Base-by-base conservation (phyloP, 2,888 invertebrate genomes). In the Acleris holmiana region DNA sequence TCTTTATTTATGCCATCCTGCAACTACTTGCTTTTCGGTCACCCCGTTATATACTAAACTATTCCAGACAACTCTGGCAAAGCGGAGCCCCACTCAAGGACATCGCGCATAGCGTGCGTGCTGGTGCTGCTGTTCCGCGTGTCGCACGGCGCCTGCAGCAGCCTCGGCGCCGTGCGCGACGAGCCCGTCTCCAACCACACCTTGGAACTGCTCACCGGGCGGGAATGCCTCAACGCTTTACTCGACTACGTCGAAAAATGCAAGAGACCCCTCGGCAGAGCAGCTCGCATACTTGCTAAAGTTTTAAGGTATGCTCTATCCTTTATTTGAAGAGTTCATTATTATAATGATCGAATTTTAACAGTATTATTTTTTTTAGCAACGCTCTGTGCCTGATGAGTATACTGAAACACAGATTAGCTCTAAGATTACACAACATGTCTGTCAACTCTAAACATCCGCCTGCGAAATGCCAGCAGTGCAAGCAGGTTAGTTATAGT, bases 351-450 rank as follows among this genome's bases (percentile, higher is more conserved):
- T 49, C 50, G 10, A 13, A 50, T 59, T 7, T 23, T 46, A 41
- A 25, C 61, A 58, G 67, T 23, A 61, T 65, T 60, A 58, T 68
- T 66, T 71, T 87, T n/a, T 88, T 63, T 85, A 94, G 94, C 73
- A 94, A 94, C 71, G 84, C 89, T 21, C 85, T 90, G 15, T 94
- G 94, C 74, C 81, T 94, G 63, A 88, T 93, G 76, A 92, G 89
- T 70, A 80, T 94, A 68, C 73, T 94, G 56, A 93, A 90, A 69
- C 93, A 94, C 71, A 91, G 93, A 67, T 83, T 94, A 70, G 90
- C 92, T 18, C 84, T 94, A 51, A 86, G 93, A 66, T 83, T 93
- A 13, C 87, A 94, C 69, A 86, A 75, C 71, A 91, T 85, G 93
- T 86, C 82, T 57, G 83, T 77, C 68, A 89, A 72, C 71, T 89